Evolutionary conservation across 2,888 invertebrate species (phyloP), one percentile per base, ranked within the genome.

Genomic region (Diaphora mendica): DNA sequence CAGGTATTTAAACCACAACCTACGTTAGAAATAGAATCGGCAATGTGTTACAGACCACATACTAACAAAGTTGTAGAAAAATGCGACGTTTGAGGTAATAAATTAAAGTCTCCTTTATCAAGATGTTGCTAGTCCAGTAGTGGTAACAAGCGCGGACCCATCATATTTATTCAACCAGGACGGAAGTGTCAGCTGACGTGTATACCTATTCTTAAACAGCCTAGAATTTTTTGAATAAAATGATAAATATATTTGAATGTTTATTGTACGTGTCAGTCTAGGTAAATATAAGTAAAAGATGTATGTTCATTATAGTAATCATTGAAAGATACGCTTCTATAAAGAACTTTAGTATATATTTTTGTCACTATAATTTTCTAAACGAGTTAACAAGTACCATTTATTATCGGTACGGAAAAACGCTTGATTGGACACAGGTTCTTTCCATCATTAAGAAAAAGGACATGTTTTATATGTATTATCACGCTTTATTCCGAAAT

Each of bases 1-100:
- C 84, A 81, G 86, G 85, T 86, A 86, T 86, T 84, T 82, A 81
- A 77, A 77, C 77, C 78, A 81, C 75, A 70, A 64, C 70, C 73
- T 77, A 74, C 74, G 74, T 30, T 77, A 68, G 82, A 78, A 76
- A 71, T 73, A 77, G 73, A 77, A 73, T 78, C 66, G 74, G 42
- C 68, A 74, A 71, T 77, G 59, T 66, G 66, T 72, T 59, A 44
- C 55, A 73, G 5, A 39, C 67, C 76, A 73, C 68, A 72, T 78
- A 74, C 76, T 84, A 82, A 84, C 65, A 73, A 73, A 67, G 44
- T 62, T 51, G 66, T 55, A 59, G 66, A 74, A 76, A 84, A 78
- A 76, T 51, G 64, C 23, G 39, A 72, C 59, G 48, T 75, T 74
- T 74, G 73, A 73, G 65, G 82, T 77, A 73, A 83, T 83, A 85